A percentile compares a stretch with the other conserved stretches of the same genome.
Conservation (phyloP, 2,797 vertebrate genomes). For the Podarcis lilfordi region DNA sequence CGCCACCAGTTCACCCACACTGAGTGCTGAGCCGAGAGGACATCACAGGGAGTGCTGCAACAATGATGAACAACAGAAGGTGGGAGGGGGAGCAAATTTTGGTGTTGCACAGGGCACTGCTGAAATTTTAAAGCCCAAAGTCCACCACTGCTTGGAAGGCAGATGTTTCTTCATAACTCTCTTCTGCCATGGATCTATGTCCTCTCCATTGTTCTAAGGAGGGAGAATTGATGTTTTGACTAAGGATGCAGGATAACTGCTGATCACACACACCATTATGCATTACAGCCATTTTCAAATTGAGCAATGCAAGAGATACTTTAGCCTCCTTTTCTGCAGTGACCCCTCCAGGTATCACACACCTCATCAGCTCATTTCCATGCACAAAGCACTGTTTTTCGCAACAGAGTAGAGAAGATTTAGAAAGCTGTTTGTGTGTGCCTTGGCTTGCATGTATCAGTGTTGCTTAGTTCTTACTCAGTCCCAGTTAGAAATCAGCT, state of each 20-base stretch:
- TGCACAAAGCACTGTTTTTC: neutral
- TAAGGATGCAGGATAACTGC: neutral
- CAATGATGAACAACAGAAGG: too few species aligned
- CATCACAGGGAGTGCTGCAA: too few species aligned
- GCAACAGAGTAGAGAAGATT: neutral
- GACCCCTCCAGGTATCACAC: too few species aligned
- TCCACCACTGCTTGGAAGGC: too few species aligned
- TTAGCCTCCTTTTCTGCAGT: neutral
- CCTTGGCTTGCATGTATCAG: neutral
- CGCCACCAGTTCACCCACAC: too few species aligned
- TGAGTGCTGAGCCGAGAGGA: too few species aligned
- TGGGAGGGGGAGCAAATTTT: too few species aligned
- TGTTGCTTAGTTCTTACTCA: neutral
- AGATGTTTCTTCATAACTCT: neutral
- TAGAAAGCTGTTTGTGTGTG: neutral
- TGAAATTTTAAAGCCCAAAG: too few species aligned
- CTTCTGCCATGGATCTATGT: neutral
- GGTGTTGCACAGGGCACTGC: too few species aligned
- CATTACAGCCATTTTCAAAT: neutral
- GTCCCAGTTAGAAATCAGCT: neutral
- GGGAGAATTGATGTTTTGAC: neutral
- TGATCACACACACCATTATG: neutral
- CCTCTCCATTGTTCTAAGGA: neutral
- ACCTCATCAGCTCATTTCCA: too few species aligned
- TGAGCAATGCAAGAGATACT: neutral